Evolutionary conservation across 2,888 invertebrate genomes (phyloP).

Genomic region (Osmoderma eremita): DNA sequence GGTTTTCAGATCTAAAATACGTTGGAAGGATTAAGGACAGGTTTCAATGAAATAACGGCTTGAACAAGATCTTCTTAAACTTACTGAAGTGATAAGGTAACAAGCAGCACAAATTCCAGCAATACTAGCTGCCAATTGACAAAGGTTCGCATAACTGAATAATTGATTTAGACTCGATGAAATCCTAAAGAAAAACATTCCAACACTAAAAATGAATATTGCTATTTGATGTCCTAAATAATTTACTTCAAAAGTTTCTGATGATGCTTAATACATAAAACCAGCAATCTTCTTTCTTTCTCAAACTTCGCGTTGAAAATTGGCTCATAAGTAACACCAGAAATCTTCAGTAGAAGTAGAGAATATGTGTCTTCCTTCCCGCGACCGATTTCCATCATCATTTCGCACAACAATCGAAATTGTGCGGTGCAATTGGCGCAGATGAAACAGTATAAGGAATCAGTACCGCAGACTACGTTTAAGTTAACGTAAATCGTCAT

Average conservation of each 20-base stretch:
- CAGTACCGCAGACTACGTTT: conserved; percentile 44
- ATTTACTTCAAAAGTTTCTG: conserved; percentile 44
- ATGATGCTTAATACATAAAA: conserved; percentile 46
- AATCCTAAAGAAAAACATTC: conserved; percentile 36
- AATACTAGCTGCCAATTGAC: conserved; percentile 44
- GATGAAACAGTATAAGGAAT: conserved; percentile 45
- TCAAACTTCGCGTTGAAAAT: conserved; percentile 12
- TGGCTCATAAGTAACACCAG: conserved; percentile 22
- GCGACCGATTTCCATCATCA: conserved; percentile 39
- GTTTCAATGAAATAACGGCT: no score
- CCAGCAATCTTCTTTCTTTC: conserved; percentile 34
- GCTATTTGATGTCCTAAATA: background rate
- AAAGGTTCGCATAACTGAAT: conserved; percentile 42
- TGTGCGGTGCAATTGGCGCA: conserved; percentile 45
- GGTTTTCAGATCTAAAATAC: no score
- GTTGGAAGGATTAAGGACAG: no score
- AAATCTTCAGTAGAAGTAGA: conserved; percentile 20
- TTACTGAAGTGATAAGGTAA: conserved; percentile 41
- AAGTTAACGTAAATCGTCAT: conserved; percentile 41
- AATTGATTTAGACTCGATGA: conserved; percentile 26
- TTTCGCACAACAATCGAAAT: conserved; percentile 42
- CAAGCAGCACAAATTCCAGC: conserved; percentile 45
- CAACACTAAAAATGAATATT: background rate
- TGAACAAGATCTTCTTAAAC: background rate
- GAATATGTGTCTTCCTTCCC: conserved; percentile 34